phyloP scores from a whole-genome alignment of 2,113 vertebrate species.

The Herpailurus yagouaroundi region DNA sequence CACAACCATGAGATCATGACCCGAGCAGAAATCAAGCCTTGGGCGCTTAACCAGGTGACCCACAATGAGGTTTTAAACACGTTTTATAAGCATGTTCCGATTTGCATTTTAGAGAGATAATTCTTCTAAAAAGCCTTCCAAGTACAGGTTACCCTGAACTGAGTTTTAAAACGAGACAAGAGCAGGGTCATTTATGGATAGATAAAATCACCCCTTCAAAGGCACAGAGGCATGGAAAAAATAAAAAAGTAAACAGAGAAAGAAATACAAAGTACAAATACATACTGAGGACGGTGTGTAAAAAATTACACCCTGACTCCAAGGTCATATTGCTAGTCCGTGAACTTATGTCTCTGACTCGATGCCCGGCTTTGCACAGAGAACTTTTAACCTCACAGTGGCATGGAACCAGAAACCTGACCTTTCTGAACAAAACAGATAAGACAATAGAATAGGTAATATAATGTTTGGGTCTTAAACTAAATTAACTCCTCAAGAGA shows the following conservation, averaged over 20 bases:
- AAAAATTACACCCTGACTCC: neutral
- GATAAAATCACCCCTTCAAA: conserved; percentile 40
- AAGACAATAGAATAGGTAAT: neutral
- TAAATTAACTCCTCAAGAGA: neutral
- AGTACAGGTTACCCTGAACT: neutral
- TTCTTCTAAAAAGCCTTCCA: neutral
- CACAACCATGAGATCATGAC: too few relatives aligned
- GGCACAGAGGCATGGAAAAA: neutral
- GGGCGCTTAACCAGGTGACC: too few relatives aligned
- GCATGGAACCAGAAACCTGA: neutral
- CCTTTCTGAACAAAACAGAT: neutral
- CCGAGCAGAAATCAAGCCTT: too few relatives aligned
- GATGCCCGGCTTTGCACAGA: neutral
- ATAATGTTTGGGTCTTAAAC: neutral
- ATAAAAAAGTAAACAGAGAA: neutral
- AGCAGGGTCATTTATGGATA: neutral
- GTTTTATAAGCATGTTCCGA: neutral
- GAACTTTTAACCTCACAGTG: conserved; percentile 12
- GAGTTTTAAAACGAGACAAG: neutral
- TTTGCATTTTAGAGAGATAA: conserved; percentile 1
- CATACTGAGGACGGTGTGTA: neutral
- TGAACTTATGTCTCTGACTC: neutral
- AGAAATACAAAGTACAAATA: neutral
- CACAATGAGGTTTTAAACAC: neutral
- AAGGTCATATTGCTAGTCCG: neutral